These are phyloP conservation scores for Lumbricus terrestris DNA, from an alignment of 2,888 invertebrate species.

Conservation along the genomic window DNA sequence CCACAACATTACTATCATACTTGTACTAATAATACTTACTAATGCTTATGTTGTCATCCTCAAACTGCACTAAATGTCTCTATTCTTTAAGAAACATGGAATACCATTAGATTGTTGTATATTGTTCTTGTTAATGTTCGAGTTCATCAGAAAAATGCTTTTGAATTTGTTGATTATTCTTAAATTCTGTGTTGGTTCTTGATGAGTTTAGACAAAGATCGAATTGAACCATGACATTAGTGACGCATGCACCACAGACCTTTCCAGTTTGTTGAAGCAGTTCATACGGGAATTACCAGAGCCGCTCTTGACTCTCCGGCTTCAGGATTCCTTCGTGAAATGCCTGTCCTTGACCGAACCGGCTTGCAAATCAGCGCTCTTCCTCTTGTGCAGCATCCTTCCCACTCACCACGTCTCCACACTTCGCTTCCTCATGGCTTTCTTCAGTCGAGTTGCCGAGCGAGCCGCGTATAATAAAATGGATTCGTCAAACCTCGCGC, in stretches of 20 bases:
- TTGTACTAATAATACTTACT: no score
- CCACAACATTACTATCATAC: no score
- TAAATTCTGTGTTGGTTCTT: neutral
- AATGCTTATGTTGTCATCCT: neutral
- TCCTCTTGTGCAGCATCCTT: constrained; percentile 71
- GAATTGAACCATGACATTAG: constrained; percentile 72
- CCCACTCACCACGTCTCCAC: constrained; percentile 77
- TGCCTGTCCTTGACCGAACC: constrained; percentile 52
- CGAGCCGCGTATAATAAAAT: constrained; percentile 71
- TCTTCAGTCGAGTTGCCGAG: constrained; percentile 71
- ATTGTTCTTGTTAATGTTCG: neutral
- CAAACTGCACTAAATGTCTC: neutral
- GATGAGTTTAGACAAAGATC: constrained; percentile 66
- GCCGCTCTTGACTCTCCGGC: constrained; percentile 73
- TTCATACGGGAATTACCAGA: constrained; percentile 83
- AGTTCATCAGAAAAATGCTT: neutral
- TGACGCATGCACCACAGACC: constrained; percentile 74
- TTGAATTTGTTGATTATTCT: neutral
- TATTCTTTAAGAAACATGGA: neutral
- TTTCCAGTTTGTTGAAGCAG: constrained; percentile 81
- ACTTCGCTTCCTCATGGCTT: constrained; percentile 74
- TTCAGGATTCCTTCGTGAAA: constrained; percentile 74
- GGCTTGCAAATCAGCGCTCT: constrained; percentile 65
- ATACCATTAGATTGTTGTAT: neutral
- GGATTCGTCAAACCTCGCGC: constrained; percentile 79